Percentiles rank a stretch among this genome's conserved stretches.
Evolutionary conservation across 2,113 vertebrate species (phyloP).

Genomic region (Bos taurus): DNA sequence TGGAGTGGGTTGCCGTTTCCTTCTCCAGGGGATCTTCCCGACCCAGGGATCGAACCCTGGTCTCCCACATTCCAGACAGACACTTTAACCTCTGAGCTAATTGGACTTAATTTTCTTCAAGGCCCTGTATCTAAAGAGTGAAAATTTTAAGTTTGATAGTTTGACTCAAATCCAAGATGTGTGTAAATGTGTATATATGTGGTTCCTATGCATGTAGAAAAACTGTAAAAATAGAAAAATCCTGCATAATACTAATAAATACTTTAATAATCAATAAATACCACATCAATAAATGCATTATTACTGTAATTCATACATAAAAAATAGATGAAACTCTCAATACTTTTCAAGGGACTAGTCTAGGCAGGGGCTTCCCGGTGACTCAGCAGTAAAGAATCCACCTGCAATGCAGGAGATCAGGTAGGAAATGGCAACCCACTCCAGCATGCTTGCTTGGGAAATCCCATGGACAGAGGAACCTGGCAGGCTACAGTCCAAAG

Average conservation of each 20-base stretch:
- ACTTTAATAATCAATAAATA: not conserved
- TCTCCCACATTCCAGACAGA: too few species aligned
- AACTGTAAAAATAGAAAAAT: not conserved
- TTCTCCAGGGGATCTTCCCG: too few species aligned
- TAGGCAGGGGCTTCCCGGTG: not conserved
- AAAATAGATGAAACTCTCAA: not conserved
- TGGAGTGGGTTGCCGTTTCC: too few species aligned
- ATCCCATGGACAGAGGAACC: not conserved
- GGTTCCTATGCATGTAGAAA: not conserved
- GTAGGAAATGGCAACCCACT: not conserved
- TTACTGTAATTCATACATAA: not conserved
- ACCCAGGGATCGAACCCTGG: too few species aligned
- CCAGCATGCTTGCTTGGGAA: not conserved
- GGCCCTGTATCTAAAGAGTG: not conserved
- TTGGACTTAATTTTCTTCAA: not conserved
- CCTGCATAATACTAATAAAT: not conserved
- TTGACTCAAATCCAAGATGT: not conserved
- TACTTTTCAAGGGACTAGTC: not conserved
- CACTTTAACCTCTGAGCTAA: not conserved
- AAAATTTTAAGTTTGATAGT: constrained; percentile 18
- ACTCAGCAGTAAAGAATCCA: not conserved
- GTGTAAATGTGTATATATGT: not conserved
- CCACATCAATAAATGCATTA: not conserved
- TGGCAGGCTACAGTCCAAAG: not conserved
- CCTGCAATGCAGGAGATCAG: not conserved